Percentiles rank a stretch among this genome's conserved stretches.
Evolutionary conservation across 2,888 invertebrate species (phyloP).

Genomic region (Meganola albula): DNA sequence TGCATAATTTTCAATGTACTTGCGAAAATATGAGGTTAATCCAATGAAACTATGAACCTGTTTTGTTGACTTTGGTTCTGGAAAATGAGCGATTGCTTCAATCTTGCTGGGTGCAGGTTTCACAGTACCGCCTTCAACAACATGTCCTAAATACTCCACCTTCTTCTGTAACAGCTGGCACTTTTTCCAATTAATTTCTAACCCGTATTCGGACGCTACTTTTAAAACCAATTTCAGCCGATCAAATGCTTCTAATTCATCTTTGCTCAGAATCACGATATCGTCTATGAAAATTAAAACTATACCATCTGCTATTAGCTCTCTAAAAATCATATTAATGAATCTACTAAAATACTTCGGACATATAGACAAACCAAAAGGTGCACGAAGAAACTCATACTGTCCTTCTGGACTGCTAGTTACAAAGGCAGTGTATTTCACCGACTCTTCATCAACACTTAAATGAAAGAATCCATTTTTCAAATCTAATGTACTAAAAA

Average conservation of each 20-base stretch:
- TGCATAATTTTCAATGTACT: slow-evolving; percentile 18
- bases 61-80: neutral
- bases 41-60: neutral
- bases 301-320: neutral
- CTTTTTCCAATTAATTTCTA: slow-evolving; percentile 36
- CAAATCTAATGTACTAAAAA: slow-evolving; percentile 2
- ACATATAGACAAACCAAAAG: neutral
- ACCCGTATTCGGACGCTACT: slow-evolving; percentile 24
- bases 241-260: neutral
- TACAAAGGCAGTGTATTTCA: neutral
- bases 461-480: neutral
- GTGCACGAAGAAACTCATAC: neutral
- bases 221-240: slow-evolving; percentile 9
- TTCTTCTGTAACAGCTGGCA: slow-evolving; percentile 33
- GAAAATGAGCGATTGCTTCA: neutral
- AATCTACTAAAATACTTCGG: neutral
- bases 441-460: neutral
- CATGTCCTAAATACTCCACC: slow-evolving; percentile 13
- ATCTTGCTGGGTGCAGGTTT: slow-evolving; percentile 14
- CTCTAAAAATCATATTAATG: neutral
- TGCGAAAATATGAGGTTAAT: slow-evolving; percentile 4
- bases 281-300: neutral
- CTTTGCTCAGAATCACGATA: neutral
- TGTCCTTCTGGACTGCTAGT: neutral
- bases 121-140: slow-evolving; percentile 11